phyloP scores from a whole-genome alignment of 2,113 vertebrate genomes.

The Anser cygnoides region DNA sequence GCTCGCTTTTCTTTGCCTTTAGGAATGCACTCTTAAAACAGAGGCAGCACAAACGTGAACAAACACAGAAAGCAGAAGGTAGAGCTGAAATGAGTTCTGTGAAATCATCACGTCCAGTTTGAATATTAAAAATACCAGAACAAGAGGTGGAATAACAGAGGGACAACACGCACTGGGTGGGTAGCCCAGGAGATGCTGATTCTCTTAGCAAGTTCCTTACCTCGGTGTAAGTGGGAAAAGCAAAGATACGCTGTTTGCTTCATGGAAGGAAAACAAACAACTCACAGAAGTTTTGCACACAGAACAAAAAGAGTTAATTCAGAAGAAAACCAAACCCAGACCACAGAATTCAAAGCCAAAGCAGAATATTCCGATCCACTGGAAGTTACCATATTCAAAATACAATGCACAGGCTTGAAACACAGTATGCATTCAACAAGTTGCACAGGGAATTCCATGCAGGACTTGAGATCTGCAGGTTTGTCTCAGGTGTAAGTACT shows the following conservation, averaged over 20 bases:
- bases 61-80: not conserved
- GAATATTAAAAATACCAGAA: not conserved
- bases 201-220: not conserved
- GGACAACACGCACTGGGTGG: not conserved
- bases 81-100: not conserved
- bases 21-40: not conserved
- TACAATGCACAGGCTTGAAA: not conserved
- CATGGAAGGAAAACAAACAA: not conserved
- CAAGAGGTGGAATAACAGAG: not conserved
- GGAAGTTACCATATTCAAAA: not conserved
- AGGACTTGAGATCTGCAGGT: not conserved
- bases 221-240: not conserved
- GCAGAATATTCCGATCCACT: not conserved
- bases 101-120: not conserved
- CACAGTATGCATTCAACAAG: not conserved
- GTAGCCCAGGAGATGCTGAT: not conserved
- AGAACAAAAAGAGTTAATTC: not conserved
- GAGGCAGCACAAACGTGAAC: not conserved
- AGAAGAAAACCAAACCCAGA: not conserved
- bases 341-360: not conserved
- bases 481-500: not conserved
- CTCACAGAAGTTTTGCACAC: not conserved
- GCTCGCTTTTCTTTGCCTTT: not conserved
- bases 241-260: not conserved
- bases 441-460: not conserved